Evolutionary conservation across 2,888 invertebrate genomes (phyloP), one percentile per base, ranked within the genome.

Genomic region (Tetheella fluctuosa): DNA sequence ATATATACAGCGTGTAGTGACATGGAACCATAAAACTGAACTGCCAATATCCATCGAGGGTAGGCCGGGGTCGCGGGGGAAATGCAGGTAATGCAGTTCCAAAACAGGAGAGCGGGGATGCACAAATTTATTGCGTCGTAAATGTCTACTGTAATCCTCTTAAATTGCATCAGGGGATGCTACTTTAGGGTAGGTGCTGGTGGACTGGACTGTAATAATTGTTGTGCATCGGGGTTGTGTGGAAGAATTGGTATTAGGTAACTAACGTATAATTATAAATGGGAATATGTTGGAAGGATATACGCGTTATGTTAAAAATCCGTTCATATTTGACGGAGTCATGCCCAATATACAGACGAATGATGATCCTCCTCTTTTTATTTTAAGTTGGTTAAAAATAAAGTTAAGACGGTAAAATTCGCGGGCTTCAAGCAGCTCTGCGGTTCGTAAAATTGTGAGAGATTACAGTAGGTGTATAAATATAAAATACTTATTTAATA

Each of bases 121-220:
- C 76, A 79, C 71, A 67, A 82, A 86, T 85, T 84, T 86, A 85
- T 83, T 64, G 79, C 80, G 63, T 80, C 81, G 83, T 86, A 86
- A 85, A 85, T 71, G 83, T 85, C 79, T 60, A 60, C 63, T 52
- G 73, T 81, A 80, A 84, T 83, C 83, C 83, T 71, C 77, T 79
- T 78, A 82, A 81, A 85, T 83, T 79, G 79, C 73, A 65, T 59
- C 62, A 42, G 65, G 23, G 61, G 39, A 4, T 39, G 42, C 48
- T 6, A 20, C 20, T 48, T 48, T 48, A 48, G 48, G 48, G 48
- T 10, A 48, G 20, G 48, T 20, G 10, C 10, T 3, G 48, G 48
- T 48, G 20, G 20, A 20, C 20, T 48, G 48, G 48, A 48, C 48
- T 2, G 48, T 48, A 20, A 48, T 48, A 15, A 2, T 5, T 48